Evolutionary conservation across 2,113 vertebrate species (phyloP).

Genomic region (Caranx ignobilis): DNA sequence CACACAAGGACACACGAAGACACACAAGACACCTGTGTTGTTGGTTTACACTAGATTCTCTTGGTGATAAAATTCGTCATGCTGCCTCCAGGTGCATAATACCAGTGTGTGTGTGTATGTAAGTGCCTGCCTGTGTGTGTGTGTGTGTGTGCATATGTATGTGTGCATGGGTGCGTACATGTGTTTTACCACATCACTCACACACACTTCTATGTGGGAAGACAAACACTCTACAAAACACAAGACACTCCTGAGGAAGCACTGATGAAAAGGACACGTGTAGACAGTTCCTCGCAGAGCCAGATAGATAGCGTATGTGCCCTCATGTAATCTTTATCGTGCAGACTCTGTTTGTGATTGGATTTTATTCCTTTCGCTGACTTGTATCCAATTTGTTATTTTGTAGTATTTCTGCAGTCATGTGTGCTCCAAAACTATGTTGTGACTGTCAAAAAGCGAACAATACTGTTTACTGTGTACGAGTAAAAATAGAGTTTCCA

Average conservation of each 20-base stretch:
- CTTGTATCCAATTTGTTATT: not conserved
- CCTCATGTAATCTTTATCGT: constrained; percentile 7
- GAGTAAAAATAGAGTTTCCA: not conserved
- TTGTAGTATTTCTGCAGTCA: not conserved
- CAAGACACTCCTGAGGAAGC: constrained; percentile 52
- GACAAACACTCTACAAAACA: constrained; percentile 54
- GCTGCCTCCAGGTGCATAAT: constrained; percentile 77
- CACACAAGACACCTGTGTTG: constrained; percentile 75
- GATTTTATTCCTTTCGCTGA: not conserved
- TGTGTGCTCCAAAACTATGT: not conserved
- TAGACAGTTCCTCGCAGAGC: constrained; percentile 38
- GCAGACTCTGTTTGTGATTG: not conserved
- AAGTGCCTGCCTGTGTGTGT: constrained; percentile 1
- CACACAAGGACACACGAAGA: constrained; percentile 1
- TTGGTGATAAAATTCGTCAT: constrained; percentile 65
- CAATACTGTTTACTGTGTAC: not conserved
- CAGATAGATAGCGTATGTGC: constrained; percentile 6
- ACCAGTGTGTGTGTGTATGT: constrained; percentile 39
- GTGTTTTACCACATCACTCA: constrained; percentile 69
- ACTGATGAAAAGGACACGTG: constrained; percentile 56
- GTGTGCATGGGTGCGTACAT: not conserved
- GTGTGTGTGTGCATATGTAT: not conserved
- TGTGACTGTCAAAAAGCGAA: not conserved
- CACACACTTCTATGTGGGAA: constrained; percentile 57
- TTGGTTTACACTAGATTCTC: constrained; percentile 74